Conservation (phyloP, 1,140 invertebrate genomes). For the Drosophila nigromelanica region DNA sequence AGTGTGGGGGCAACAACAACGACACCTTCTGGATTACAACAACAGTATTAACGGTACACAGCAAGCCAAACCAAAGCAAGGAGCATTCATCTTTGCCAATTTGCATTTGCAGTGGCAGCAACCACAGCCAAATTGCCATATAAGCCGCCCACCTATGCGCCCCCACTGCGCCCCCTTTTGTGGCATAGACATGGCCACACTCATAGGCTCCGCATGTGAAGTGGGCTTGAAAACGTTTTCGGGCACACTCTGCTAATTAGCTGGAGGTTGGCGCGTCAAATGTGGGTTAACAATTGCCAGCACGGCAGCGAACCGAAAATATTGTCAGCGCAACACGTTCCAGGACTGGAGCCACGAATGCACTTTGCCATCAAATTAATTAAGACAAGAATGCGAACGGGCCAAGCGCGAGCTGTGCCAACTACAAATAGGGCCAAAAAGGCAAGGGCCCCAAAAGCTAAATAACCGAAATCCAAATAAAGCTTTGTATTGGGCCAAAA, state of each 20-base stretch:
- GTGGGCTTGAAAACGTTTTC: background rate
- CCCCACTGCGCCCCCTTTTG: background rate
- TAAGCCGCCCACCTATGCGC: conserved; percentile 29
- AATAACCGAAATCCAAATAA: conserved; percentile 22
- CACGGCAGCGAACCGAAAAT: conserved; percentile 16
- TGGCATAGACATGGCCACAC: background rate
- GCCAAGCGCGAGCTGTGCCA: conserved; percentile 29
- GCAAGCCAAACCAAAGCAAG: conserved; percentile 25
- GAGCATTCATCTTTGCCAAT: conserved; percentile 63
- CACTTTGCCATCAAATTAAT: conserved; percentile 83
- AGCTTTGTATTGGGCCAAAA: conserved; percentile 17
- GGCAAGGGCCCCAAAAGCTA: conserved; percentile 19
- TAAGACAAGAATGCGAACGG: conserved; percentile 68
- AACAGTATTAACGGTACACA: no score
- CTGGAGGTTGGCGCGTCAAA: conserved; percentile 64
- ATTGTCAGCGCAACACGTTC: conserved; percentile 53
- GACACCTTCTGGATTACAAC: conserved; percentile 2
- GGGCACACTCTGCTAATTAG: conserved; percentile 76
- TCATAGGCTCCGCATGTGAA: background rate
- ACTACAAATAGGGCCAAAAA: conserved; percentile 41
- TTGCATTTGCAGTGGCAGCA: conserved; percentile 60
- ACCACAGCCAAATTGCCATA: conserved; percentile 47
- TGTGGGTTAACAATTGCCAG: conserved; percentile 67
- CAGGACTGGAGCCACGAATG: conserved; percentile 36
- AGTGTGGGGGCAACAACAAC: conserved; percentile 5